Base-by-base conservation (phyloP, 2,113 vertebrate genomes). In the Neogobius melanostomus region DNA sequence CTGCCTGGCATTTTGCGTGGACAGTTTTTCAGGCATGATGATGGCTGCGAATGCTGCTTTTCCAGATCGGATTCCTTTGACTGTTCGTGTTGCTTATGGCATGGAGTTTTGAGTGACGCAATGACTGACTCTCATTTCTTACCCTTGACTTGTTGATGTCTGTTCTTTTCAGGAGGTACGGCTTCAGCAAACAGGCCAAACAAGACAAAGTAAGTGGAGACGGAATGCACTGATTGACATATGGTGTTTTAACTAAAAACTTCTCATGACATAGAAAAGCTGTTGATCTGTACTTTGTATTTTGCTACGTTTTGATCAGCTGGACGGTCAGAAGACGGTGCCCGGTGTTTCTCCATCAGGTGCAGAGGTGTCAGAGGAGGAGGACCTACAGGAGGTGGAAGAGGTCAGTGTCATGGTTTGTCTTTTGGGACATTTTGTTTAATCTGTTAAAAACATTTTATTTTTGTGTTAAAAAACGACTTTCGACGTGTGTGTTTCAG, bases 101-200 rank as follows among this genome's bases (percentile, higher is more conserved):
- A 82, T 81, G 75, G 0, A 53, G 17, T n/a, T 8, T 15, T 36
- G 28, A 36, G 28, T 36, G 3, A 36, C 28, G 3, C 59, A 62
- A 2, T 17, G 44, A 17, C 5, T 47, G 43, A 45, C 7, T 10
- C 0, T 36, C 5, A 48, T 46, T 47, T 44, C 6, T 45, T 21
- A 2, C n/a, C 7, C 6, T 48, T 42, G 10, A 51, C n/a, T 21
- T 1, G 14, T 70, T 69, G 43, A 48, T 48, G 0, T 4, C 1
- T 64, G 16, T 28, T 53, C 14, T 62, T 47, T 59, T 6, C 82
- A 98, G 97, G 89, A 94, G 95, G 63, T 97, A 97, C 0, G 96
- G 95, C 80, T 94, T 97, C 89, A 96, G 95, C 89, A 96, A 92
- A 81, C 94, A 94, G 87, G 90, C 87, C 59, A 95, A 95, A 93